These are phyloP conservation scores for Drosophila paulistorum DNA, from an alignment of 1,140 invertebrate genomes.

Conservation along the genomic window DNA sequence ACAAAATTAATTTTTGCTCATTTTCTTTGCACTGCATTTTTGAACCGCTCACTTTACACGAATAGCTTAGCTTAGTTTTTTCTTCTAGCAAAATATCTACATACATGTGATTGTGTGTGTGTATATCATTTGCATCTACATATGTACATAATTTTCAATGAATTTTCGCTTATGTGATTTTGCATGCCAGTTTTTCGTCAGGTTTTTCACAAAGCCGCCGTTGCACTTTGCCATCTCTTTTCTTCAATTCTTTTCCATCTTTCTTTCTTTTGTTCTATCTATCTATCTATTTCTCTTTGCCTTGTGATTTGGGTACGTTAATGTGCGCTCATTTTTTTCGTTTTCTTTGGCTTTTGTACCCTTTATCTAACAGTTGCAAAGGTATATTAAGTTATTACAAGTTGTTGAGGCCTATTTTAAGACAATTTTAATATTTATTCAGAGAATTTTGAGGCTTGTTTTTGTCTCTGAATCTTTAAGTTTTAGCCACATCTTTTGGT, in stretches of 20 bases:
- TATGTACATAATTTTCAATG: constrained; percentile 54
- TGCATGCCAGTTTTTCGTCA: constrained; percentile 55
- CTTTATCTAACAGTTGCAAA: background rate
- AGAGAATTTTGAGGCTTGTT: too few species aligned
- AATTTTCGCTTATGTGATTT: constrained; percentile 70
- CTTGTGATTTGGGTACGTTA: constrained; percentile 58
- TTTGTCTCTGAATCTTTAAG: too few species aligned
- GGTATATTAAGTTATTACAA: background rate
- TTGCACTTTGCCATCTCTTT: constrained; percentile 30
- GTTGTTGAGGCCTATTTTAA: too few species aligned
- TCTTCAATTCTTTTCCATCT: constrained; percentile 4
- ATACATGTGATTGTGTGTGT: background rate
- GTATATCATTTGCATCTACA: constrained; percentile 55
- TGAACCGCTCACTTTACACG: constrained; percentile 21
- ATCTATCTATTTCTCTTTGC: constrained; percentile 26
- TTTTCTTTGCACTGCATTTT: constrained; percentile 52
- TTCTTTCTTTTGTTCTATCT: constrained; percentile 10
- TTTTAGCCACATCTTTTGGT: too few species aligned
- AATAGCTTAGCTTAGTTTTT: constrained; percentile 22
- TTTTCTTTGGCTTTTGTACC: background rate
- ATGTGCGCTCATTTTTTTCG: constrained; percentile 54
- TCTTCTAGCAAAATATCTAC: background rate
- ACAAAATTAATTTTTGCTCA: constrained; percentile 60
- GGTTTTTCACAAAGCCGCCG: constrained; percentile 51
- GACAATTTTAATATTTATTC: too few species aligned